Conservation (phyloP, 2,113 vertebrate genomes). For the Acrocephalus arundinaceus region DNA sequence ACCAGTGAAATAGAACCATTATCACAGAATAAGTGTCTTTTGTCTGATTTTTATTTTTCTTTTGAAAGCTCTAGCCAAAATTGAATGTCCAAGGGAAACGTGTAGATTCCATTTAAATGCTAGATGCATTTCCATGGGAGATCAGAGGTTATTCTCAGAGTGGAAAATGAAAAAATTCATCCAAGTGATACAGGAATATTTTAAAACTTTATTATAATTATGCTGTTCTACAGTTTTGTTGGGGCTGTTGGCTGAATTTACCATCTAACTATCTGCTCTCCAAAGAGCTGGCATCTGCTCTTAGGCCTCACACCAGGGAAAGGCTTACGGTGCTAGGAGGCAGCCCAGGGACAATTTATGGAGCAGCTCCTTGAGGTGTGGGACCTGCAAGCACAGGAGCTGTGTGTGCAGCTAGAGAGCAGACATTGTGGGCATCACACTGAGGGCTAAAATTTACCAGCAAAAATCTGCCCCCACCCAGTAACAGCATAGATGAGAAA, state of each 20-base stretch:
- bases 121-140: not conserved
- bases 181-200: not conserved
- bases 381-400: not conserved
- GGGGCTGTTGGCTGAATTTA: not conserved
- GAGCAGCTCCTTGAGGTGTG: not conserved
- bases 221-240: not conserved
- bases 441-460: not conserved
- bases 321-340: not conserved
- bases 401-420: not conserved
- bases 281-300: not conserved
- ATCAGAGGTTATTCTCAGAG: conserved; percentile 38
- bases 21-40: not conserved
- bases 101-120: not conserved
- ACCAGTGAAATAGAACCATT: conserved; percentile 7
- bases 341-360: not conserved
- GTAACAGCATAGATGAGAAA: not conserved
- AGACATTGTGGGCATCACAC: fast-evolving
- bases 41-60: conserved; percentile 16
- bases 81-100: not conserved
- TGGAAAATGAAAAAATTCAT: not conserved
- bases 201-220: not conserved
- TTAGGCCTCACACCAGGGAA: not conserved
- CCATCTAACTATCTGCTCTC: not conserved
- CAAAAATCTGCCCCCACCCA: not conserved
- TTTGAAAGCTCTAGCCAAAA: not conserved